Conservation (phyloP, 2,888 invertebrate genomes). For the Lagria hirta region DNA sequence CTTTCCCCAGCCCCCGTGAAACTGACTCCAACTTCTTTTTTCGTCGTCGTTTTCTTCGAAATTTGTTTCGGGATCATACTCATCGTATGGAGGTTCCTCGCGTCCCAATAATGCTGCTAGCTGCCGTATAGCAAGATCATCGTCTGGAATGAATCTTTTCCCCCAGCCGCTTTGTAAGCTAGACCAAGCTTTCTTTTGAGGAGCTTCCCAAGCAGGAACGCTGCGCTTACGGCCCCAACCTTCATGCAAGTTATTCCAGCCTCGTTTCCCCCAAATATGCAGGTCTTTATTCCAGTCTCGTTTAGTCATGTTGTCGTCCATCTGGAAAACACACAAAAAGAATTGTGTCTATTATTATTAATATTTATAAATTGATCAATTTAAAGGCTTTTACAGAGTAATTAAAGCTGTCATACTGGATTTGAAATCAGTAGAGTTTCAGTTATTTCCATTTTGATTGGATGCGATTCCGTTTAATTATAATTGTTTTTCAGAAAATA, state of each 20-base stretch:
- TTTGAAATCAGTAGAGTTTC: too few species aligned
- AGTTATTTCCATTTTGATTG: too few species aligned
- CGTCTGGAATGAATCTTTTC: conserved; percentile 49
- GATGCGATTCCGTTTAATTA: too few species aligned
- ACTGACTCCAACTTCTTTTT: conserved; percentile 69
- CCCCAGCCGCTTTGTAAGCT: conserved; percentile 54
- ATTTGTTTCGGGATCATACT: conserved; percentile 37
- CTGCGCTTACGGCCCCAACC: conserved; percentile 61
- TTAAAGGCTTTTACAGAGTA: too few species aligned
- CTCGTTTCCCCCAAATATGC: conserved; percentile 62
- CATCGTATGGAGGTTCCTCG: conserved; percentile 33
- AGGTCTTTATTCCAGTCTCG: conserved; percentile 63
- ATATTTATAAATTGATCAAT: too few species aligned
- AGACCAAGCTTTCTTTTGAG: conserved; percentile 64
- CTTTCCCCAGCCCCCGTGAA: conserved; percentile 76
- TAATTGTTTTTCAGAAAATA: too few species aligned
- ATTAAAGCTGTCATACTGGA: too few species aligned
- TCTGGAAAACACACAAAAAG: conserved; percentile 47
- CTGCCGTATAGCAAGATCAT: conserved; percentile 45
- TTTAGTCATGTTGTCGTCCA: conserved; percentile 61
- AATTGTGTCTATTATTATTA: too few species aligned
- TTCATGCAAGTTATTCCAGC: conserved; percentile 61
- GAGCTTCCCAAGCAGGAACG: conserved; percentile 35
- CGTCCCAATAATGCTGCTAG: conserved; percentile 42
- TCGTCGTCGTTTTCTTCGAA: conserved; percentile 50